Conservation (phyloP, 2,888 invertebrate species). For the Ommatoiulus sabulosus region DNA sequence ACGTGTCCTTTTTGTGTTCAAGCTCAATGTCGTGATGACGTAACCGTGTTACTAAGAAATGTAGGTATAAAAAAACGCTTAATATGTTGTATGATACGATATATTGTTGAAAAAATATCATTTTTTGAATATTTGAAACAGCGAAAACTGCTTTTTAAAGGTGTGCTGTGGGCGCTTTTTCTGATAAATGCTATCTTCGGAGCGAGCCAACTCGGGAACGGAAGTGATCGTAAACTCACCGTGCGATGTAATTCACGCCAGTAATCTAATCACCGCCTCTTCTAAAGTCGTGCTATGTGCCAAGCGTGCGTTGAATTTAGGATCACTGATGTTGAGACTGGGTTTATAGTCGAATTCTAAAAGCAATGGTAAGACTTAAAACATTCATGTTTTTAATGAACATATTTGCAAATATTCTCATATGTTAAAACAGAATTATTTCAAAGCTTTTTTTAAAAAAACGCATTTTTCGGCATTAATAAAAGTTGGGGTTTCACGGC, state of each 20-base stretch:
- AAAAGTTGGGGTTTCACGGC: not conserved
- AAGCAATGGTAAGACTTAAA: not conserved
- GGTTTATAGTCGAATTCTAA: too few species aligned
- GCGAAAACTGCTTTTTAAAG: not conserved
- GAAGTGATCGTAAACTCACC: not conserved
- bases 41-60: slow-evolving; percentile 29
- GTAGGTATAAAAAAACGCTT: slow-evolving; percentile 45
- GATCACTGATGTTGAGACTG: not conserved
- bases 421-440: too few species aligned
- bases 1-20: not conserved
- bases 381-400: too few species aligned
- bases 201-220: not conserved
- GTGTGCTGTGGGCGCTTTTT: slow-evolving; percentile 24
- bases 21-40: not conserved
- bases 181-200: too few species aligned
- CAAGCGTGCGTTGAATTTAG: not conserved
- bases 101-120: slow-evolving; percentile 48
- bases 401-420: too few species aligned
- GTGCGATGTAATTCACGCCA: not conserved
- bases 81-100: slow-evolving; percentile 41
- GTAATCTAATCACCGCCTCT: not conserved
- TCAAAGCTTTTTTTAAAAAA: not conserved
- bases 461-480: not conserved
- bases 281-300: too few species aligned
- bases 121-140: not conserved